Conservation (phyloP, 2,797 vertebrate genomes). For the Lemur catta region DNA sequence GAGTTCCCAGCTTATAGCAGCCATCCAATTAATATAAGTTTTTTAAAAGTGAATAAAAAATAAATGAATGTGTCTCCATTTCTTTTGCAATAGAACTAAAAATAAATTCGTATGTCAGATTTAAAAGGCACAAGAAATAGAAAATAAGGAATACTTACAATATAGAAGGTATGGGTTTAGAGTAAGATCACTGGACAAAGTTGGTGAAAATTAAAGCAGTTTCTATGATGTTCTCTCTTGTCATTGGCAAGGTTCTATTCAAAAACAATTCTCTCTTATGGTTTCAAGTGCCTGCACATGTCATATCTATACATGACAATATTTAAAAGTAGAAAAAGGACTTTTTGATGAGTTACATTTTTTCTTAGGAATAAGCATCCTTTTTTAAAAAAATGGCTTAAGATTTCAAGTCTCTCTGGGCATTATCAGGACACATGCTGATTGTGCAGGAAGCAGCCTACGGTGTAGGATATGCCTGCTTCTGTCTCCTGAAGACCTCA, state of each 20-base stretch:
- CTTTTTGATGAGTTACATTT: neutral
- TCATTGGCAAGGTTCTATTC: neutral
- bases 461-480: too few relatives aligned
- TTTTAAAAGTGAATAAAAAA: neutral
- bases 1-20: neutral
- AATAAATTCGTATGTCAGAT: neutral
- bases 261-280: neutral
- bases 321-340: neutral
- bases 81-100: neutral
- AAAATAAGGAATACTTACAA: neutral
- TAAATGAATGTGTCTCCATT: neutral
- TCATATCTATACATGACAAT: neutral
- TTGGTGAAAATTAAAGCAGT: neutral
- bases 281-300: neutral
- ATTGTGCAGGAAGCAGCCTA: neutral
- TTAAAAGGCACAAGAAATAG: neutral
- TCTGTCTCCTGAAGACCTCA: neutral
- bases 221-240: accelerated
- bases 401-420: neutral
- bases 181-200: neutral
- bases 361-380: neutral
- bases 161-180: neutral
- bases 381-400: neutral
- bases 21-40: neutral
- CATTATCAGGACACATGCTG: too few relatives aligned